Evolutionary conservation across 2,113 vertebrate genomes (phyloP).

Genomic region (Glaucomys volans): DNA sequence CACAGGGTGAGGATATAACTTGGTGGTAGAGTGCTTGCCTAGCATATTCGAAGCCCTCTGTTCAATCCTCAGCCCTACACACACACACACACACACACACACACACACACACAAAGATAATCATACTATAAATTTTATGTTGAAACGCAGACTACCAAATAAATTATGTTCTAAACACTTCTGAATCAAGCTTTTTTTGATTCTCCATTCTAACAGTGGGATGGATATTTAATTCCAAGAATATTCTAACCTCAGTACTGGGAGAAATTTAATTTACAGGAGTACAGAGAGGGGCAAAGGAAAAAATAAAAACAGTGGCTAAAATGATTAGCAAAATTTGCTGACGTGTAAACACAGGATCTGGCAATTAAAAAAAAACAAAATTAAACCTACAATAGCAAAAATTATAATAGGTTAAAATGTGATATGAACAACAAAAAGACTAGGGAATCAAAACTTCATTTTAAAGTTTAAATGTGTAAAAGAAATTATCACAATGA

Average conservation of each 20-base stretch:
- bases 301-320: slow-evolving; percentile 28
- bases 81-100: too few species aligned
- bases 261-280: neutral
- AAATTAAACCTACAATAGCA: neutral
- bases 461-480: neutral
- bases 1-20: too few species aligned
- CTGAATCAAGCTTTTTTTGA: neutral
- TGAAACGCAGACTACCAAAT: neutral
- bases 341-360: neutral
- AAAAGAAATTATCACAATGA: slow-evolving; percentile 11
- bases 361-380: neutral
- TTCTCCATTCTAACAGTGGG: neutral
- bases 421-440: neutral
- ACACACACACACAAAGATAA: too few species aligned
- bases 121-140: neutral
- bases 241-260: neutral
- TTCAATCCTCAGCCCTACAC: too few species aligned
- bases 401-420: neutral
- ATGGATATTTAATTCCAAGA: neutral
- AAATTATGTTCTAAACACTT: neutral
- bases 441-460: neutral
- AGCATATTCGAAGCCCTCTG: too few species aligned
- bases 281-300: neutral
- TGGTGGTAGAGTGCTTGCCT: too few species aligned
- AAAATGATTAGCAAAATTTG: neutral